These are phyloP conservation scores for Limnephilus rhombicus DNA, from an alignment of 2,888 invertebrate species.

Conservation along the genomic window DNA sequence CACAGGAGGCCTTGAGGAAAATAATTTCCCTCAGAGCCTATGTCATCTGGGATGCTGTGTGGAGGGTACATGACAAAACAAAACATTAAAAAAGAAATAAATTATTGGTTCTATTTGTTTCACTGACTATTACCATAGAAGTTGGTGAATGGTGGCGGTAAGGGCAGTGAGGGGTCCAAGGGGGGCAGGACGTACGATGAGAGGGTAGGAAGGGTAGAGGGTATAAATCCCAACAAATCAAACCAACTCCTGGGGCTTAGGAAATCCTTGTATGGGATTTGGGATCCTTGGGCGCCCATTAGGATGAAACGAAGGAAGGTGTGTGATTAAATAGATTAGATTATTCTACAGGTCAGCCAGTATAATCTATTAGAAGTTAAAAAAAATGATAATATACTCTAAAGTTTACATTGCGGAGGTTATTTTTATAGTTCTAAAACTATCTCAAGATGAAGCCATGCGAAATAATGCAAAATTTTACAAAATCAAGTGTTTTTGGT, in stretches of 20 bases:
- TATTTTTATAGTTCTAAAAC: too few species aligned
- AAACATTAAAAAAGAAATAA: too few species aligned
- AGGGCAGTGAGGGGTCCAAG: neutral
- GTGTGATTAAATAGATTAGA: constrained; percentile 12
- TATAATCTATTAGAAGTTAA: neutral
- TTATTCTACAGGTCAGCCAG: neutral
- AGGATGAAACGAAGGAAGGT: neutral
- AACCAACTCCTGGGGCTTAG: constrained; percentile 26
- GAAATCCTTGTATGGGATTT: constrained; percentile 15
- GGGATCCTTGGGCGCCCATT: neutral
- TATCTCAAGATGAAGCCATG: too few species aligned
- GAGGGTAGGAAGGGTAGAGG: neutral
- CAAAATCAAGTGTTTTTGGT: too few species aligned
- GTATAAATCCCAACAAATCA: constrained; percentile 37
- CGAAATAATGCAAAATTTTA: too few species aligned
- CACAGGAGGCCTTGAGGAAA: too few species aligned
- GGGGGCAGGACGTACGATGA: neutral
- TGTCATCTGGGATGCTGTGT: too few species aligned
- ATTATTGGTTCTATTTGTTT: too few species aligned
- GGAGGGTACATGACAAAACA: too few species aligned
- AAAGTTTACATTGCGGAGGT: neutral
- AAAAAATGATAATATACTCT: neutral
- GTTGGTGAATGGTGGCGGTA: neutral
- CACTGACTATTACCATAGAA: neutral
- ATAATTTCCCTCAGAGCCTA: too few species aligned